These are phyloP conservation scores for Ruditapes philippinarum DNA, from an alignment of 1,140 invertebrate genomes.

Conservation along the genomic window DNA sequence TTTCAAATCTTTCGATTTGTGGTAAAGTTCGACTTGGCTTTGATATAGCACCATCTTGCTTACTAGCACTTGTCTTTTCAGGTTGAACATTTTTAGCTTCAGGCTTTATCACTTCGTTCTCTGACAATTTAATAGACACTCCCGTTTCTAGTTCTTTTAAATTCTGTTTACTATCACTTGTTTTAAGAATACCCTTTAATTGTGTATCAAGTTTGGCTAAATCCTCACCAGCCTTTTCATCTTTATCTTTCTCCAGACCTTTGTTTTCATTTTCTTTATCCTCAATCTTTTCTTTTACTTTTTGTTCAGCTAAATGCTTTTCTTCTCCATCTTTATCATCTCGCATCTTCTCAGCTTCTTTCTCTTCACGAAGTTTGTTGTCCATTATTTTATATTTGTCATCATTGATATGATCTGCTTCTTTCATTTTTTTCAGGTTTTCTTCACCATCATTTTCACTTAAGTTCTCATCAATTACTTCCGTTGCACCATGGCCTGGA, in stretches of 20 bases:
- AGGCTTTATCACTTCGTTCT: slow-evolving; percentile 32
- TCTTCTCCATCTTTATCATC: slow-evolving; percentile 70
- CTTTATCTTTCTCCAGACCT: slow-evolving; percentile 50
- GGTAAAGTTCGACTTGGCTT: slow-evolving; percentile 59
- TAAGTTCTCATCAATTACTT: slow-evolving; percentile 84
- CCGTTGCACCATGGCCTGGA: slow-evolving; percentile 79
- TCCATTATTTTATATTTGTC: slow-evolving; percentile 79
- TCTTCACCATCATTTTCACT: slow-evolving; percentile 81
- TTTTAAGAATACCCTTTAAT: slow-evolving; percentile 57
- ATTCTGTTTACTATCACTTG: slow-evolving; percentile 46
- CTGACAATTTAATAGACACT: slow-evolving; percentile 3
- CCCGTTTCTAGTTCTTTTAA: slow-evolving; percentile 44
- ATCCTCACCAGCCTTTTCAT: slow-evolving; percentile 56
- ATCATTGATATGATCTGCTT: slow-evolving; percentile 79
- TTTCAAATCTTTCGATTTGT: slow-evolving; percentile 49
- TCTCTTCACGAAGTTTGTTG: slow-evolving; percentile 81
- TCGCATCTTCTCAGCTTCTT: slow-evolving; percentile 74
- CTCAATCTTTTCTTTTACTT: slow-evolving; percentile 80
- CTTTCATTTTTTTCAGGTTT: slow-evolving; percentile 76
- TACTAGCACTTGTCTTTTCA: slow-evolving; percentile 31
- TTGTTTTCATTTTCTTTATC: slow-evolving; percentile 71
- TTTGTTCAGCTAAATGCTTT: slow-evolving; percentile 76
- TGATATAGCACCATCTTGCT: slow-evolving; percentile 44
- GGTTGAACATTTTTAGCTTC: slow-evolving; percentile 15
- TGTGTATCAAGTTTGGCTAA: slow-evolving; percentile 60